These are phyloP conservation scores for Eristalinus aeneus DNA, from an alignment of 2,888 invertebrate species.

Conservation along the genomic window DNA sequence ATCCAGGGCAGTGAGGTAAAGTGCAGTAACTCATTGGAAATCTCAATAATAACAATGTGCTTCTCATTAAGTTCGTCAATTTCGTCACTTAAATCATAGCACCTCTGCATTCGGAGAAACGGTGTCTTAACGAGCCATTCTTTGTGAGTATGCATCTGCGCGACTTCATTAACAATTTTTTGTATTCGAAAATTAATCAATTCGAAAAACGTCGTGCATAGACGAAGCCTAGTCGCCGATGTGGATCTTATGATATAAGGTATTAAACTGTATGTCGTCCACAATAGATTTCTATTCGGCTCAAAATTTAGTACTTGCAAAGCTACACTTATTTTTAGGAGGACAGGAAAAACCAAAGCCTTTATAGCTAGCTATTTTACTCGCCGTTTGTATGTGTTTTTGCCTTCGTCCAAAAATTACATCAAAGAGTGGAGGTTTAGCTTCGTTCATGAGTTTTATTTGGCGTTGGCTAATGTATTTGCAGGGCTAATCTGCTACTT, in stretches of 20 bases:
- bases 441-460: conserved; percentile 71
- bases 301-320: conserved; percentile 73
- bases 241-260: conserved; percentile 76
- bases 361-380: conserved; percentile 73
- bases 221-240: conserved; percentile 75
- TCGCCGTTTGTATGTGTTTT: conserved; percentile 22
- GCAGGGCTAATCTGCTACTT: too few relatives aligned
- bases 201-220: conserved; percentile 73
- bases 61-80: conserved; percentile 74
- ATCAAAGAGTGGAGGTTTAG: conserved; percentile 70
- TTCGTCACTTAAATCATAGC: conserved; percentile 77
- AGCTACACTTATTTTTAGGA: conserved; percentile 73
- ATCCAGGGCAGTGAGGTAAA: conserved; percentile 74
- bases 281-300: conserved; percentile 72
- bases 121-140: conserved; percentile 73
- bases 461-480: conserved; percentile 62
- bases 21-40: conserved; percentile 72
- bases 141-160: conserved; percentile 72
- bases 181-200: conserved; percentile 74
- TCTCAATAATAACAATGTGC: conserved; percentile 72
- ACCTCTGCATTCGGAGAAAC: conserved; percentile 76
- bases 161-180: conserved; percentile 73
- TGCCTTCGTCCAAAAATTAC: conserved; percentile 72
- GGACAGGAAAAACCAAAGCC: conserved; percentile 73
- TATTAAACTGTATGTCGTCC: conserved; percentile 73